Conservation (phyloP, 2,113 vertebrate genomes). For the Ctenodactylus gundi region DNA sequence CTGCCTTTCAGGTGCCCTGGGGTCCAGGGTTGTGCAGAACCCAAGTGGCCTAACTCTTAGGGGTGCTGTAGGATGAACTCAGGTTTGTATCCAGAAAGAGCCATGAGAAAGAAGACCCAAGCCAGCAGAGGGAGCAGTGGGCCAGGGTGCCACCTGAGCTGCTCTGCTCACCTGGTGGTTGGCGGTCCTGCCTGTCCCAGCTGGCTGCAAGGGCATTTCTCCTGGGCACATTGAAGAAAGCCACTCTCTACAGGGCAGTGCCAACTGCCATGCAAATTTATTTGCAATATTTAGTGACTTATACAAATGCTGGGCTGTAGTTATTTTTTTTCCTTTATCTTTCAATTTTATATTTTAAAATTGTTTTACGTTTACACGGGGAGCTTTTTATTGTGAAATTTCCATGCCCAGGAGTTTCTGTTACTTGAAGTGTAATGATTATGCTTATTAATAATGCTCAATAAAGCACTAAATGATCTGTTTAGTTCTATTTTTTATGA, state of each 20-base stretch:
- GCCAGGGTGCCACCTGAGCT: background rate
- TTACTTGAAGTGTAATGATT: background rate
- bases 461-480: background rate
- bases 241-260: background rate
- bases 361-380: background rate
- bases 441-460: background rate
- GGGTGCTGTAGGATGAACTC: background rate
- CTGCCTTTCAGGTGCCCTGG: accelerated
- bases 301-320: background rate
- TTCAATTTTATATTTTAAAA: background rate
- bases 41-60: accelerated
- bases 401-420: background rate
- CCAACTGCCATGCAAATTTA: background rate
- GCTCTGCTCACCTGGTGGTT: background rate
- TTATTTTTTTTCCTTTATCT: background rate
- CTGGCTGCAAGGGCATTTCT: background rate
- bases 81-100: background rate
- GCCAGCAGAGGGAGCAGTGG: background rate
- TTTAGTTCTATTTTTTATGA: background rate
- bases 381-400: background rate
- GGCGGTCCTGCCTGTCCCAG: background rate
- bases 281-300: background rate
- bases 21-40: accelerated
- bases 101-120: background rate
- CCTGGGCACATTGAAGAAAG: accelerated